A percentile compares a stretch with the other conserved stretches of the same genome.
Conservation (phyloP, 2,888 invertebrate genomes). For the Xestoiulus laeticollis region DNA sequence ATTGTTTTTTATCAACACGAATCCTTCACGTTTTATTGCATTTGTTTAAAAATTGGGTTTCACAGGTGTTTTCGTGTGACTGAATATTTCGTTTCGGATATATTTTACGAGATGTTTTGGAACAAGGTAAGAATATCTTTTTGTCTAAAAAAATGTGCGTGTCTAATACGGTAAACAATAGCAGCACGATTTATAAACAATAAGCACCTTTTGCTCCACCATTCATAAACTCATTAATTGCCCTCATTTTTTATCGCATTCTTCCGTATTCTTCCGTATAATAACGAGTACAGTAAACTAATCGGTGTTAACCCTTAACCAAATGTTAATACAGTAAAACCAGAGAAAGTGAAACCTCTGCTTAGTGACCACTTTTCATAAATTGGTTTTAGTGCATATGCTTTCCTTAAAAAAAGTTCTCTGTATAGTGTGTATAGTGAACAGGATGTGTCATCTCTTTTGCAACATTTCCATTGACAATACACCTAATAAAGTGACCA, state of each 20-base stretch:
- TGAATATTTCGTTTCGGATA: background rate
- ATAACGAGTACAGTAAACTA: background rate
- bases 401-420: too few species aligned
- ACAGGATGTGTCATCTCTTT: too few species aligned
- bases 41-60: background rate
- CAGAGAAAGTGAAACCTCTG: too few species aligned
- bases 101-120: background rate
- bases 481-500: too few species aligned
- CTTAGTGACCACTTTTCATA: too few species aligned
- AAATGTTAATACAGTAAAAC: too few species aligned
- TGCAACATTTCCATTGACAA: too few species aligned
- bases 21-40: background rate
- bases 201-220: background rate
- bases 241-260: constrained; percentile 32
- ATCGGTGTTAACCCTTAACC: background rate
- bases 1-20: constrained; percentile 2
- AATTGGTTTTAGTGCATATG: too few species aligned
- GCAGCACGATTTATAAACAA: constrained; percentile 23
- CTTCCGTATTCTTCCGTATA: background rate
- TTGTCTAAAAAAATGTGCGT: background rate
- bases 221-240: background rate
- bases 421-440: too few species aligned
- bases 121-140: background rate
- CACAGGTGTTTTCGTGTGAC: background rate
- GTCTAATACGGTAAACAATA: background rate